phyloP scores from a whole-genome alignment of 2,888 invertebrate genomes.

The Pseudococcus viburni region DNA sequence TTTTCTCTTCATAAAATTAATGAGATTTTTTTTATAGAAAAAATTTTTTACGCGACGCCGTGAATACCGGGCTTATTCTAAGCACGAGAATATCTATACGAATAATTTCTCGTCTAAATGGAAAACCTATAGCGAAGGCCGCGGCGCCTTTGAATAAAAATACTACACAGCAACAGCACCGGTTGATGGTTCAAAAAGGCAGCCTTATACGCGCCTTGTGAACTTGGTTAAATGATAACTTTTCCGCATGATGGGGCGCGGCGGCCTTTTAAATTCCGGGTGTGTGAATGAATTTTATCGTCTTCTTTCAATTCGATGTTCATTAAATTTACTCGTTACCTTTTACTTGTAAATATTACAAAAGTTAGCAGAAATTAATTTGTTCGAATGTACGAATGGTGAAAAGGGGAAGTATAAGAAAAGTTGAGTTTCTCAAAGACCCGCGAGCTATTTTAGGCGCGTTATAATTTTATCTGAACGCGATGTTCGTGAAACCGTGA shows the following conservation, averaged over 20 bases:
- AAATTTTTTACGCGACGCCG: neutral
- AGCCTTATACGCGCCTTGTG: neutral
- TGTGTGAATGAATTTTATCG: conserved; percentile 20
- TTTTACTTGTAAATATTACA: conserved; percentile 16
- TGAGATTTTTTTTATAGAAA: conserved; percentile 22
- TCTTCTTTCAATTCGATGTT: conserved; percentile 40
- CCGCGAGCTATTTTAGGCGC: neutral
- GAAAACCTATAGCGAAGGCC: neutral
- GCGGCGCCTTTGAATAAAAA: neutral
- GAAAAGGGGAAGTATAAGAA: neutral
- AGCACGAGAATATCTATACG: neutral
- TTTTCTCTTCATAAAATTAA: conserved; percentile 34
- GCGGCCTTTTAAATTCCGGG: neutral
- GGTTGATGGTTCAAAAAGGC: conserved; percentile 26
- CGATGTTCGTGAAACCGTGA: neutral
- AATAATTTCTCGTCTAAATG: conserved; percentile 32
- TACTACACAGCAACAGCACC: neutral
- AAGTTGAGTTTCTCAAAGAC: conserved; percentile 3
- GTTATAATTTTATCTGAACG: neutral
- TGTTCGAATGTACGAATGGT: neutral
- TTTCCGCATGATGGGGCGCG: neutral
- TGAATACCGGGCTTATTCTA: conserved; percentile 13
- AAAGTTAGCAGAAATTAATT: conserved; percentile 26
- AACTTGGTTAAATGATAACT: conserved; percentile 21
- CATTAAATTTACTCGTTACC: conserved; percentile 41